Conservation (phyloP, 1,140 invertebrate genomes). For the Drosophila pseudoobscura region DNA sequence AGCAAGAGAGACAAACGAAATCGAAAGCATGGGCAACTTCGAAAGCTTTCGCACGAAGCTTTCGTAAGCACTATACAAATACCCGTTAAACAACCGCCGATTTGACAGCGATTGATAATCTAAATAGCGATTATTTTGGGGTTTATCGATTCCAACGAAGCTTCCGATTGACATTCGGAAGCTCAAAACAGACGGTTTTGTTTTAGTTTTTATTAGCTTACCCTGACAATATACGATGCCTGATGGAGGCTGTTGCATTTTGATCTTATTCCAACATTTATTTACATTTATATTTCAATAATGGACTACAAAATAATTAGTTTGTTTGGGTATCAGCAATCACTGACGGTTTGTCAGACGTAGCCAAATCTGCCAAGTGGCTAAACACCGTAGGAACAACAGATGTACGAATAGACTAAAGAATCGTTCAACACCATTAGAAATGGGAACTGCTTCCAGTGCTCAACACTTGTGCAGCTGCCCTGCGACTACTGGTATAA, state of each 20-base stretch:
- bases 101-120: neutral
- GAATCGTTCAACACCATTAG: neutral
- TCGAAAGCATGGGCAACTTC: conserved; percentile 16
- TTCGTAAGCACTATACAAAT: too few species aligned
- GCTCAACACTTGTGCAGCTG: conserved; percentile 37
- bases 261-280: neutral
- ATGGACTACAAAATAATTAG: neutral
- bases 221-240: neutral
- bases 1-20: conserved; percentile 18
- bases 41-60: conserved; percentile 9
- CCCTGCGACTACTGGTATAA: conserved; percentile 13
- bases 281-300: neutral
- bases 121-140: neutral
- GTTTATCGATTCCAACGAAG: neutral
- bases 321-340: conserved; percentile 3
- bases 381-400: neutral
- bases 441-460: conserved; percentile 10
- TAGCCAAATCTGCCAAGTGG: neutral
- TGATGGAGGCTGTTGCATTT: conserved; percentile 7
- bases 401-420: neutral
- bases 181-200: conserved; percentile 4
- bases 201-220: conserved; percentile 10
- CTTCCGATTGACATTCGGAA: neutral
- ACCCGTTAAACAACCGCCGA: conserved; percentile 1
- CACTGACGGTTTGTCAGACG: neutral